These are phyloP conservation scores for Andricus quercusramuli DNA, from an alignment of 2,888 invertebrate genomes.

Conservation along the genomic window DNA sequence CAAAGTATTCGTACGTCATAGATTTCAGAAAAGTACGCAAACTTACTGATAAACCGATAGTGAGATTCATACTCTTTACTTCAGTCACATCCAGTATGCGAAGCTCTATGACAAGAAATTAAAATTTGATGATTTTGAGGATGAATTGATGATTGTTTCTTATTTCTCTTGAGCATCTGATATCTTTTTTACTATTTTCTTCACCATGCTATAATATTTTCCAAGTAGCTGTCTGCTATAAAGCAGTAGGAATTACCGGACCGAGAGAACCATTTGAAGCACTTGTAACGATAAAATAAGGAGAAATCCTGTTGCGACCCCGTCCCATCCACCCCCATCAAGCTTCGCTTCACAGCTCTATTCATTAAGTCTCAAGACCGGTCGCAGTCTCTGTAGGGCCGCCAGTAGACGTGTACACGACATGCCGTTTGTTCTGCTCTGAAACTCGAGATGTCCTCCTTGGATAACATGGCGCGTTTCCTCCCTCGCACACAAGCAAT, in stretches of 20 bases:
- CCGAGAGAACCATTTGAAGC: conserved; percentile 46
- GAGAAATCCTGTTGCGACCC: conserved; percentile 49
- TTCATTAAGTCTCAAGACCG: conserved; percentile 70
- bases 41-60: no score
- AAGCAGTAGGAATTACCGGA: conserved; percentile 19
- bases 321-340: conserved; percentile 47
- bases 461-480: conserved; percentile 63
- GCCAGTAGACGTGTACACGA: conserved; percentile 68
- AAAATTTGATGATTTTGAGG: not conserved
- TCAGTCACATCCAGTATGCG: no score
- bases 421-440: conserved; percentile 70
- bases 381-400: conserved; percentile 64
- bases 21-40: no score
- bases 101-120: not conserved
- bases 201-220: not conserved
- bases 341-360: conserved; percentile 51
- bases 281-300: conserved; percentile 54
- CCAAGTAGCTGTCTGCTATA: conserved; percentile 8
- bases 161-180: not conserved
- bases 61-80: no score
- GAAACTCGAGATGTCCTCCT: conserved; percentile 72
- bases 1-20: no score
- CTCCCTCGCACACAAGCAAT: conserved; percentile 46
- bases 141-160: not conserved
- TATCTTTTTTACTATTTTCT: not conserved